phyloP scores from a whole-genome alignment of 2,113 vertebrate genomes.

The Pipra filicauda region DNA sequence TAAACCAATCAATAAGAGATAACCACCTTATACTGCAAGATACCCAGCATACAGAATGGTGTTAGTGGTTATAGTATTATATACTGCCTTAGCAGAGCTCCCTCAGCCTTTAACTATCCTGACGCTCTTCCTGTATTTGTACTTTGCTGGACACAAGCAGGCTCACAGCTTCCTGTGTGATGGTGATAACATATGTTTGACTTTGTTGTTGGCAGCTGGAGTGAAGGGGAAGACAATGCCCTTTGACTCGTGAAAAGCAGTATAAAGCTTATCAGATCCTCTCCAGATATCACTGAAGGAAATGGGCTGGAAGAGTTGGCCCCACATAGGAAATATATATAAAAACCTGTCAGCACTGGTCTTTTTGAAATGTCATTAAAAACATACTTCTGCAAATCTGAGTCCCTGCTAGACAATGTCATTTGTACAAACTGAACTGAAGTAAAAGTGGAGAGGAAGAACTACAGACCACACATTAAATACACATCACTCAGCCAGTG shows the following conservation, averaged over 20 bases:
- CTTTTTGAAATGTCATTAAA: conserved; percentile 63
- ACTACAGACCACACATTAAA: neutral
- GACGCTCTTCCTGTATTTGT: conserved; percentile 81
- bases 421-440: neutral
- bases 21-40: neutral
- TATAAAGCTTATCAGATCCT: conserved; percentile 81
- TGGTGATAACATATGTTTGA: conserved; percentile 67
- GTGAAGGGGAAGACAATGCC: conserved; percentile 72
- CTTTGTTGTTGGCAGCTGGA: conserved; percentile 68
- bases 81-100: conserved; percentile 22
- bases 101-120: conserved; percentile 63
- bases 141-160: conserved; percentile 64
- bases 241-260: conserved; percentile 71
- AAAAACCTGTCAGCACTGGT: conserved; percentile 70
- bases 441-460: conserved; percentile 45
- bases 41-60: neutral
- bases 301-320: conserved; percentile 62
- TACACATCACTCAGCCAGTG: neutral
- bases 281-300: conserved; percentile 78
- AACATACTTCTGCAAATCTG: conserved; percentile 51
- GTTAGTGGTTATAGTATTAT: neutral
- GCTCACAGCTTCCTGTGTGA: conserved; percentile 65
- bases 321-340: conserved; percentile 74
- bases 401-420: conserved; percentile 45
- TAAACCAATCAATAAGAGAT: neutral